A percentile compares a stretch with the other conserved stretches of the same genome.
phyloP scores from a whole-genome alignment of 2,888 invertebrate genomes.

The Druceiella hillmani region DNA sequence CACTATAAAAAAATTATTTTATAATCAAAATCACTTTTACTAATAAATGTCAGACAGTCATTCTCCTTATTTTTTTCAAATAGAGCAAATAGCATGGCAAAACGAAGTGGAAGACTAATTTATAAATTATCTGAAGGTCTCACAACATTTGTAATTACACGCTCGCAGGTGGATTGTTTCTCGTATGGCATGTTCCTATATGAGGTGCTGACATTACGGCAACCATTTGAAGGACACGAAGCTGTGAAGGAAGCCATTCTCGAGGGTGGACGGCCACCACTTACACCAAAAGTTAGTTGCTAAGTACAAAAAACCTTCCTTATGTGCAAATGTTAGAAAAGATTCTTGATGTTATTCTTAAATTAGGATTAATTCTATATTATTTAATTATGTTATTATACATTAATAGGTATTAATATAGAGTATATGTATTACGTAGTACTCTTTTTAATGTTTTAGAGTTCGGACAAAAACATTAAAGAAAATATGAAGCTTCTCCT shows the following conservation, averaged over 20 bases:
- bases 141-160: constrained; percentile 5
- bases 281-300: constrained; percentile 68
- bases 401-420: too few relatives aligned
- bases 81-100: too few relatives aligned
- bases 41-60: constrained; percentile 1
- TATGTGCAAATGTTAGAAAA: constrained; percentile 1
- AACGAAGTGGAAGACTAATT: neutral
- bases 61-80: constrained; percentile 5
- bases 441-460: too few relatives aligned
- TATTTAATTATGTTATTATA: too few relatives aligned
- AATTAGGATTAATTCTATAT: too few relatives aligned
- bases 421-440: too few relatives aligned
- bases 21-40: neutral
- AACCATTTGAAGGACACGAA: constrained; percentile 95
- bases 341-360: too few relatives aligned
- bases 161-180: constrained; percentile 85
- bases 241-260: constrained; percentile 95
- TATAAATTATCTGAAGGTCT: neutral
- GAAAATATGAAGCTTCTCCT: too few relatives aligned
- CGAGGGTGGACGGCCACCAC: constrained; percentile 87
- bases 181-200: constrained; percentile 99
- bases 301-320: neutral
- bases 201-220: constrained; percentile 86
- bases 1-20: neutral
- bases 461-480: too few relatives aligned